Evolutionary conservation across 1,140 invertebrate genomes (phyloP).

Genomic region (Drosophila guanche): DNA sequence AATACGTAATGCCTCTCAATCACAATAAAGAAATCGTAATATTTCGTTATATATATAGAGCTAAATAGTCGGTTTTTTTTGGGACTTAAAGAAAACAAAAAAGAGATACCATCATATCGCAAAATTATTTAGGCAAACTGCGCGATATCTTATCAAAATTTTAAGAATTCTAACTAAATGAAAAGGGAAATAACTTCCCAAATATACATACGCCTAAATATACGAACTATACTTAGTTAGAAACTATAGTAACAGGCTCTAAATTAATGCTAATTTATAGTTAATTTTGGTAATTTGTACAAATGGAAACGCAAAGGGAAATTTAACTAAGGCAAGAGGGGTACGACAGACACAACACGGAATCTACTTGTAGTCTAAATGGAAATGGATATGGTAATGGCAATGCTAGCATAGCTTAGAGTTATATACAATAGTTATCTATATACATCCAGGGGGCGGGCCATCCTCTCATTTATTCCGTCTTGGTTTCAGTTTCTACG

Average conservation of each 20-base stretch:
- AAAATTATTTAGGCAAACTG: conserved; percentile 13
- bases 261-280: conserved; percentile 48
- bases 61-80: conserved; percentile 4
- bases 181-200: conserved; percentile 6
- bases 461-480: conserved; percentile 31
- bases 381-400: conserved; percentile 38
- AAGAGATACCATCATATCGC: no score
- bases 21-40: conserved; percentile 25
- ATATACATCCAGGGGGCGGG: conserved; percentile 32
- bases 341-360: conserved; percentile 2
- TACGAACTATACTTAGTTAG: conserved; percentile 47
- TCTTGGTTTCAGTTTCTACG: conserved; percentile 34
- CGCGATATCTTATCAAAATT: conserved; percentile 17
- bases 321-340: conserved; percentile 37
- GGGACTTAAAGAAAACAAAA: no score
- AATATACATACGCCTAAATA: conserved; percentile 12
- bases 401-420: conserved; percentile 37
- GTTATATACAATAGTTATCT: conserved; percentile 50
- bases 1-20: conserved; percentile 53
- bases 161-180: conserved; percentile 28
- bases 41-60: conserved; percentile 12
- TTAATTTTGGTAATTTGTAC: conserved; percentile 64
- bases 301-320: conserved; percentile 31
- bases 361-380: conserved; percentile 4
- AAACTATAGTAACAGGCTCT: conserved; percentile 59